Percentiles rank a stretch among this genome's conserved stretches.
These are phyloP conservation scores for Acheta domesticus DNA, from an alignment of 2,888 invertebrate species.

Conservation along the genomic window DNA sequence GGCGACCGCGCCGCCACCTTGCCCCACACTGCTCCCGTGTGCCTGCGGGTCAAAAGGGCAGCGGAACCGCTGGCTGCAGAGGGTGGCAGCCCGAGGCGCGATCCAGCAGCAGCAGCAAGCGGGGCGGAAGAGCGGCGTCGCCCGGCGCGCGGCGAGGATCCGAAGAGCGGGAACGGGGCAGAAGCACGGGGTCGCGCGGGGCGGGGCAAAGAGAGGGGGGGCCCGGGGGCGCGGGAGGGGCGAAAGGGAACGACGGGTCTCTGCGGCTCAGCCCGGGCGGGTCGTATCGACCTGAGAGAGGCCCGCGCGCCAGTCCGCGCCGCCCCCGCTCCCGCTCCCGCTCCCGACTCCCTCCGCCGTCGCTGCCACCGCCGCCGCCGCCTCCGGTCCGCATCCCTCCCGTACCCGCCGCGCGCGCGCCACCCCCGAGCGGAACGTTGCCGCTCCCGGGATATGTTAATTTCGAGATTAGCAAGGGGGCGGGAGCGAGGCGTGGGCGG, in stretches of 20 bases:
- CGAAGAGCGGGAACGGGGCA: too few relatives aligned
- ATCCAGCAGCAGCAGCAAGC: too few relatives aligned
- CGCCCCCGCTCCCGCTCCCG: slow-evolving; percentile 23
- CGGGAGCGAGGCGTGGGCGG: background rate
- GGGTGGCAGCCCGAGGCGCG: background rate
- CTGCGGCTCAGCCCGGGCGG: too few relatives aligned
- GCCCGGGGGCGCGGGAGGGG: too few relatives aligned
- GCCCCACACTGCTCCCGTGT: too few relatives aligned
- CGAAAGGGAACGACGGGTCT: too few relatives aligned
- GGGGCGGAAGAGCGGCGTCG: too few relatives aligned
- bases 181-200: too few relatives aligned
- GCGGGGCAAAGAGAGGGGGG: too few relatives aligned
- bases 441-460: slow-evolving; percentile 9
- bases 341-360: slow-evolving; percentile 25
- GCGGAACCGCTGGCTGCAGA: background rate
- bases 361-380: background rate
- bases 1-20: too few relatives aligned
- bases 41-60: slow-evolving; percentile 2
- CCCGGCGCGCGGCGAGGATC: too few relatives aligned
- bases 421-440: slow-evolving; percentile 12
- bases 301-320: background rate
- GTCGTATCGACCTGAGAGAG: slow-evolving; percentile 3
- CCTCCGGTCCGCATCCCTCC: slow-evolving; percentile 26
- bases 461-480: background rate
- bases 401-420: slow-evolving; percentile 18